Base-by-base conservation (phyloP, 2,797 vertebrate species). In the Schizopygopsis pylzovi region DNA sequence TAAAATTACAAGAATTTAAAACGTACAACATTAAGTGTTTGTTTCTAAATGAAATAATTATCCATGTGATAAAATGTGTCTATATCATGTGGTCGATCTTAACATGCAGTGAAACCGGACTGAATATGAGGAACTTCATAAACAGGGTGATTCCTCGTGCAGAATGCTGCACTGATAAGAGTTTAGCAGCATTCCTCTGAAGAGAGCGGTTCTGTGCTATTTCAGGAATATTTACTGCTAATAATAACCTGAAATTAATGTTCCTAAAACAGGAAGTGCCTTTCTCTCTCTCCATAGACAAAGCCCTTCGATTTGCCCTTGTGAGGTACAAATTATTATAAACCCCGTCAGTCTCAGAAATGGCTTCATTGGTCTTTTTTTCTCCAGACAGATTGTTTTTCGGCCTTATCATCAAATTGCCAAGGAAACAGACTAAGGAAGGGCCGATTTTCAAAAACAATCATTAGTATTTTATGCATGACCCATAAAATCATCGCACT, bases 191-290 rank as follows among this genome's bases (percentile, higher is more conserved):
- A 85, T 61, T 71, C 37, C 63, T 45, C 45, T 43, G 37, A 79
- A 63, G 52, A 45, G 65, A 70, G 4, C 0, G 6, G 4, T 45
- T 82, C 37, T 49, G 6, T 49, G 25, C 77, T 63, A 85, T 80
- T 65, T 52, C 10, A 72, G 33, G 77, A 80, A 0, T 59, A 54
- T 61, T 63, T 15, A 85, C 20, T 61, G 67, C 41, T 80, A 73
- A 85, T 71, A 73, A 80, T 73, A 85, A 72, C 43, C 54, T 15
- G 49, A 45, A 28, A 47, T 72, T 52, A 18, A 54, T 3, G 5
- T 63, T 63, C 54, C 84, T 79, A 39, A 85, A 85, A 52, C 77
- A 85, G 77, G 84, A 85, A 80, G 54, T 25, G 78, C 2, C 54
- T 45, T 37, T 43, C 16, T 63, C 59, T 45, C 65, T 25, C 84